Conservation (phyloP, 2,113 vertebrate genomes). For the Potamarius usumacintae region DNA sequence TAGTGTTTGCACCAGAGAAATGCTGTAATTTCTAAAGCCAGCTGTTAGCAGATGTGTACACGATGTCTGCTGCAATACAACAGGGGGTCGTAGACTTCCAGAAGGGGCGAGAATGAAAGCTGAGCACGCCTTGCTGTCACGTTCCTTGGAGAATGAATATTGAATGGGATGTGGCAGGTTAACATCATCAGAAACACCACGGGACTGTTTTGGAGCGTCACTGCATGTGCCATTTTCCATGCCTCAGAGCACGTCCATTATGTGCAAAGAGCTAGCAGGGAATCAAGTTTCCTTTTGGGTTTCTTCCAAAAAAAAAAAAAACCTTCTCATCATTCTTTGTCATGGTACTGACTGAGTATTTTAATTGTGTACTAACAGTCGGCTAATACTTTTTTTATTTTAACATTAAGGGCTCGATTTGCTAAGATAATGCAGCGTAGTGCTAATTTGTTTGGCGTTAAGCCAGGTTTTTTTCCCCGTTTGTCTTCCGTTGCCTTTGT, state of each 20-base stretch:
- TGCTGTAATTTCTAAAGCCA: constrained; percentile 62
- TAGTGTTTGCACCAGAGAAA: constrained; percentile 51
- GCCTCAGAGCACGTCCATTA: constrained; percentile 22
- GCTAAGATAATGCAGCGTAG: background rate
- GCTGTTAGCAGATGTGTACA: constrained; percentile 53
- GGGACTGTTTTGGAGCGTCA: constrained; percentile 35
- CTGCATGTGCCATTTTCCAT: constrained; percentile 21
- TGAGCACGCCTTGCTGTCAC: constrained; percentile 56
- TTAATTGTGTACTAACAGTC: background rate
- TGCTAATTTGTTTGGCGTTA: background rate
- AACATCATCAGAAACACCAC: constrained; percentile 48
- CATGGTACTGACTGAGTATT: background rate
- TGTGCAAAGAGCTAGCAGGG: background rate
- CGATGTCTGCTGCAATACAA: constrained; percentile 2
- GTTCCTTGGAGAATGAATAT: constrained; percentile 34
- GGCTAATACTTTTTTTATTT: background rate
- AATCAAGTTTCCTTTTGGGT: constrained; percentile 8
- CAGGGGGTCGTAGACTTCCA: constrained; percentile 50
- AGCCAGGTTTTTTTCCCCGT: background rate
- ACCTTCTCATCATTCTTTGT: background rate
- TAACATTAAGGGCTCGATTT: background rate
- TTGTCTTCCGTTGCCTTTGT: background rate
- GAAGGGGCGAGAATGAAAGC: constrained; percentile 66
- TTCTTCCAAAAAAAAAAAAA: background rate
- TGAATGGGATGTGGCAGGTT: constrained; percentile 41